Conservation (phyloP, 2,113 vertebrate genomes). For the Oreocharis arfaki region DNA sequence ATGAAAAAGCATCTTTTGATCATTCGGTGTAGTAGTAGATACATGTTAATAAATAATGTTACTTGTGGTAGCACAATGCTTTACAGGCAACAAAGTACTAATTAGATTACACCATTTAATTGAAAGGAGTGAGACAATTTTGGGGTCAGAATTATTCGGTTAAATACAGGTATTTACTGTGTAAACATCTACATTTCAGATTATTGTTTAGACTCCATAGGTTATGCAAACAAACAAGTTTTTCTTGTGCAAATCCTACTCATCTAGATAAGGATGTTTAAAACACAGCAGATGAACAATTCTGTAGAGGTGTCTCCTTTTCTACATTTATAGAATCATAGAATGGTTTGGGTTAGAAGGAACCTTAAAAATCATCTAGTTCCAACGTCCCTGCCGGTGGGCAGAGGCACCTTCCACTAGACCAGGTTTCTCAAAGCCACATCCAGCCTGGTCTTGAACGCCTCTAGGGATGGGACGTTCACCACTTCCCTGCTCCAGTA, state of each 20-base stretch:
- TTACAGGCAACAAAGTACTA: neutral
- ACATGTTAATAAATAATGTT: neutral
- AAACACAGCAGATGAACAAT: neutral
- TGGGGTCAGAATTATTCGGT: neutral
- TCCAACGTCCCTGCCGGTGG: neutral
- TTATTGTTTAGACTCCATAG: neutral
- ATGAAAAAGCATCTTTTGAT: neutral
- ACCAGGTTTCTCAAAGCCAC: neutral
- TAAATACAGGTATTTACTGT: neutral
- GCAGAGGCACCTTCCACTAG: neutral
- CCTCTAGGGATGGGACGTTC: neutral
- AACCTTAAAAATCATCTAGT: neutral
- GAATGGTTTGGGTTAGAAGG: neutral
- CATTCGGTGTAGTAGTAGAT: neutral
- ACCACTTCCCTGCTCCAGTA: neutral
- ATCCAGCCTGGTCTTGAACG: neutral
- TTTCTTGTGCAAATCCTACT: neutral
- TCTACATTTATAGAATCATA: neutral
- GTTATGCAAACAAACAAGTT: neutral
- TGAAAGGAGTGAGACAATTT: neutral
- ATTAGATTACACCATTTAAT: neutral
- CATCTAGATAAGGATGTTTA: neutral
- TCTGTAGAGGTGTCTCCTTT: neutral
- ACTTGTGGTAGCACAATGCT: neutral
- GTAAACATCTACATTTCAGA: neutral